Base-by-base conservation (phyloP, 2,888 invertebrate species). In the Euplexia lucipara region DNA sequence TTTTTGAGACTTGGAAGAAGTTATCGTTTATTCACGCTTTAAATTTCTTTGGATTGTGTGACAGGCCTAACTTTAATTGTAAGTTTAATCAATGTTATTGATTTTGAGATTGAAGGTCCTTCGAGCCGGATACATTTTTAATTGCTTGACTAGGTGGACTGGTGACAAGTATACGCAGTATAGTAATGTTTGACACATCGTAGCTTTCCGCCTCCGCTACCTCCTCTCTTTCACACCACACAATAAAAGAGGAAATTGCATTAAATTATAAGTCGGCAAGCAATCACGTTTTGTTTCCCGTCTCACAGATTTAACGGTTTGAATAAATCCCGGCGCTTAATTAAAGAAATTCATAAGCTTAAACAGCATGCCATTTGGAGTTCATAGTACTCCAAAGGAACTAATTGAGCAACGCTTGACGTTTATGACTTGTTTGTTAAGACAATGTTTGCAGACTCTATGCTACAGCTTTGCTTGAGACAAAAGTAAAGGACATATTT, bases 181-280 rank as follows among this genome's bases (percentile, higher is more conserved):
- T 12, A 42, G 26, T 10, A 5, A 16, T 26, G 14, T n/a, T 18
- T 30, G 16, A 22, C 8, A 26, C 32, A n/a, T 18, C 18, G 1
- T 39, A 3, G 9, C 16, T 3, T 14, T 6, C n/a, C 63, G 44
- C 69, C 39, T 34, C 58, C 87, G 89, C 90, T 77, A 8, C 53
- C 75, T 57, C 83, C 67, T 51, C 6, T 83, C 32, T 61, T 83
- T 87, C 74, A 69, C 26, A 68, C 86, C 87, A 63, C 68, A 81
- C 85, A 83, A 86, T 88, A 89, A 88, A 89, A 88, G 88, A 90
- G 91, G 88, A 91, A 93, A 94, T 94, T 94, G 95, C 94, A 94
- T 95, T 94, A 94, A 94, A 94, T 94, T 94, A 94, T 95, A 95
- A 95, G 93, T 94, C 93, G 91, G 86, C 91, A 90, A 92, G 93